Conservation (phyloP, 2,888 invertebrate species). For the Paralinhomoeus sp. region DNA sequence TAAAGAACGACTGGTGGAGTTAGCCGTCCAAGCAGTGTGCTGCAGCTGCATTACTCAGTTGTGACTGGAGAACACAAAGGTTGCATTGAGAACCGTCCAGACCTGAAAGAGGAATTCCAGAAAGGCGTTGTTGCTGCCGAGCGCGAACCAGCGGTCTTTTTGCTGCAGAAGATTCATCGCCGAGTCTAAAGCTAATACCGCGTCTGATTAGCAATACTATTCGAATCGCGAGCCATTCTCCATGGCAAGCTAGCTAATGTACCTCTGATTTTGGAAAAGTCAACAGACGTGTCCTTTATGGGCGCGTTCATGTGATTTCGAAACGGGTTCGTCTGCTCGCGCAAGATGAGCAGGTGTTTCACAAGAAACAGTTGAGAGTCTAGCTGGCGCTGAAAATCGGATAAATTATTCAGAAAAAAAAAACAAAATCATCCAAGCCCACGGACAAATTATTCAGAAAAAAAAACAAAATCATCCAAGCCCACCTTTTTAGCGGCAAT, state of each 20-base stretch:
- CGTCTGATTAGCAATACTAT: no score
- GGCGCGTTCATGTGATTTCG: slow-evolving; percentile 49
- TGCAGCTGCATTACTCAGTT: no score
- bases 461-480: no score
- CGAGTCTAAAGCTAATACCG: slow-evolving; percentile 27
- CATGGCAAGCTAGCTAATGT: no score
- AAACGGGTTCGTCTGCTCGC: slow-evolving; percentile 95
- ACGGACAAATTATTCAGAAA: no score
- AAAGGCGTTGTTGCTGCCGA: slow-evolving; percentile 66
- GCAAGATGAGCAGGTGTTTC: slow-evolving; percentile 77
- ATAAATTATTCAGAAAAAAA: no score
- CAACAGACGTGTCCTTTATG: slow-evolving; percentile 69
- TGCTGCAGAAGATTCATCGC: slow-evolving; percentile 39
- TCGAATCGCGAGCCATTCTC: no score
- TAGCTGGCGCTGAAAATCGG: slow-evolving; percentile 37
- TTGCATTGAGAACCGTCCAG: slow-evolving; percentile 7
- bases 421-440: no score
- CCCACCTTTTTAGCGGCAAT: slow-evolving; percentile 47
- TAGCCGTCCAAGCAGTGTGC: no score
- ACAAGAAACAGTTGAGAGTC: slow-evolving; percentile 91
- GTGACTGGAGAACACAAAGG: slow-evolving; percentile 35
- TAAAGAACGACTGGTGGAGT: no score
- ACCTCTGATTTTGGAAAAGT: slow-evolving; percentile 74
- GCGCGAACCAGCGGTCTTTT: slow-evolving; percentile 58
- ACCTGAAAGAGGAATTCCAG: slow-evolving; percentile 50